phyloP scores from a whole-genome alignment of 1,140 invertebrate genomes.

The Procambarus clarkii region DNA sequence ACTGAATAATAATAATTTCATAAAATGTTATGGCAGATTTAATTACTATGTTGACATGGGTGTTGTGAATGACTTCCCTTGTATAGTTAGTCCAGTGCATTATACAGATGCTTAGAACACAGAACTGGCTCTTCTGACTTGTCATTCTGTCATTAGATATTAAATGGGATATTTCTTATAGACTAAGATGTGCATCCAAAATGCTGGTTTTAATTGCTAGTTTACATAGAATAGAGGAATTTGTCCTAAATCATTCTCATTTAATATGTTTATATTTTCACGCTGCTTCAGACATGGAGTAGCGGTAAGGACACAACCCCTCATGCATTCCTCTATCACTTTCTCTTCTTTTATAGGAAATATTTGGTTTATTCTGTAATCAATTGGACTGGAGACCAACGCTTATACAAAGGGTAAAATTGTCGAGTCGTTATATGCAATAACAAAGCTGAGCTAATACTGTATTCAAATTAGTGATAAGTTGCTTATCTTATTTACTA shows the following conservation, averaged over 20 bases:
- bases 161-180: no score
- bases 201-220: neutral
- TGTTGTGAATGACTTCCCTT: no score
- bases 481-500: neutral
- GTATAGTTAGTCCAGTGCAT: no score
- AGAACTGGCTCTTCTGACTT: no score
- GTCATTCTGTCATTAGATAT: no score
- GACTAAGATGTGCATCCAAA: no score
- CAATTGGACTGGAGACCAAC: constrained; percentile 4
- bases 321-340: neutral
- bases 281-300: constrained; percentile 12
- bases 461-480: neutral
- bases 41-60: no score
- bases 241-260: neutral
- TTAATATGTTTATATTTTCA: constrained; percentile 1
- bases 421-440: neutral
- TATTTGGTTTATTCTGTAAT: constrained; percentile 64
- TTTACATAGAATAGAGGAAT: neutral
- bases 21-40: no score
- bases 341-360: constrained; percentile 47
- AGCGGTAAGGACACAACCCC: constrained; percentile 1
- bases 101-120: no score
- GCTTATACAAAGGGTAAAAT: constrained; percentile 1
- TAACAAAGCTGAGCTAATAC: neutral
- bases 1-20: no score